These are phyloP conservation scores for Muschampia staudingeri DNA, from an alignment of 2,888 invertebrate species.

Conservation along the genomic window DNA sequence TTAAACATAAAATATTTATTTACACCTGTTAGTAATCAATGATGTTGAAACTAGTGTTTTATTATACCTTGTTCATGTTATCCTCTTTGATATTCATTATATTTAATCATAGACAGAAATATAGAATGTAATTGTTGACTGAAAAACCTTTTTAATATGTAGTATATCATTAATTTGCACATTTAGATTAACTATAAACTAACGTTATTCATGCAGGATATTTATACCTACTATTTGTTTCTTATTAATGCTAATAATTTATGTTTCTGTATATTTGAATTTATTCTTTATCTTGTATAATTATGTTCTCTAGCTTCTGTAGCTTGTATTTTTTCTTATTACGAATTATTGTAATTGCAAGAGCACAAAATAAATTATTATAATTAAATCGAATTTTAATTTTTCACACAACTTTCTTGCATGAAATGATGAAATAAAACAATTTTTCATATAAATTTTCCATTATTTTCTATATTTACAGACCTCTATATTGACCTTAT, in stretches of 20 bases:
- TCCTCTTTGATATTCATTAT: background rate
- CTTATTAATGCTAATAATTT: slow-evolving; percentile 43
- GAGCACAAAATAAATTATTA: slow-evolving; percentile 67
- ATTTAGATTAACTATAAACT: background rate
- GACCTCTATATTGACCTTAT: background rate
- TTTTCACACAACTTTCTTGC: background rate
- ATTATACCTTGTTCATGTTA: slow-evolving; percentile 28
- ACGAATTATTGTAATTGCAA: slow-evolving; percentile 51
- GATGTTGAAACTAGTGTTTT: slow-evolving; percentile 28
- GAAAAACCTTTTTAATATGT: background rate
- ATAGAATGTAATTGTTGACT: slow-evolving; percentile 1
- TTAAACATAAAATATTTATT: slow-evolving; percentile 78
- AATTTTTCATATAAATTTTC: background rate
- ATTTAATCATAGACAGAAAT: background rate
- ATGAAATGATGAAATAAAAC: background rate
- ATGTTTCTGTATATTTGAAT: slow-evolving; percentile 55
- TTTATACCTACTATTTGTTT: slow-evolving; percentile 25
- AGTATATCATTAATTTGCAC: background rate
- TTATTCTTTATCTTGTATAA: background rate
- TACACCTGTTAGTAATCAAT: slow-evolving; percentile 67
- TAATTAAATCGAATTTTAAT: slow-evolving; percentile 10
- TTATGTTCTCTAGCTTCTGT: slow-evolving; percentile 39
- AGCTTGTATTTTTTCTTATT: slow-evolving; percentile 52
- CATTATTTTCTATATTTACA: background rate
- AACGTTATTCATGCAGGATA: background rate